Base-by-base conservation (phyloP, 37 sponge, comb jelly and placozoan species). In the Halichondria panicea region DNA sequence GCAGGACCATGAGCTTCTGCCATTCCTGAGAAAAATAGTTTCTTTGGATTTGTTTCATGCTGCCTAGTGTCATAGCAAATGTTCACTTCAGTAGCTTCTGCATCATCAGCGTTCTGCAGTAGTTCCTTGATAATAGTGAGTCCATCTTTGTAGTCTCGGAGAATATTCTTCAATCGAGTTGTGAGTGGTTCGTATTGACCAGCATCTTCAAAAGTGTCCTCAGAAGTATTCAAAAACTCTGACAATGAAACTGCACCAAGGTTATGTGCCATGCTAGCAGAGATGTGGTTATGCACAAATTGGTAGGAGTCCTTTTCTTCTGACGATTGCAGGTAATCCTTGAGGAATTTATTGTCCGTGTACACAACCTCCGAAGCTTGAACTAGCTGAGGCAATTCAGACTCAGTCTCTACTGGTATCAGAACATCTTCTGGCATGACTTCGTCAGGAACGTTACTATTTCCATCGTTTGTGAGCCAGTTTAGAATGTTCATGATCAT, bases 91-190 rank as follows among this genome's bases (percentile, higher is more conserved):
- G 87, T 86, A 13, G 91, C 91, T 28, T 61, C 87, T 59, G 91
- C 91, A 86, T 91, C 91, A 81, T 91, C 91, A 56, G 91, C 91
- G 86, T 91, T 91, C 59, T 91, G 91, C 30, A 91, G 71, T 30
- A 91, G 55, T 64, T 91, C 91, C 48, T 91, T 85, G 36, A 86
- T 50, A 32, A 91, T 86, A 15, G 80, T 83, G 32, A 86, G 54
- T 6, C 87, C 87, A 74, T 85, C 91, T 67, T 85, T 85, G 60
- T 91, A 91, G 38, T 91, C 87, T 59, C 44, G 60, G 39, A 91
- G 72, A 42, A 91, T 91, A 33, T 86, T 85, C 42, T 65, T 86
- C 48, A 91, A 50, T 55, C 91, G 61, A n/a, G 57, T 28, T n/a
- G 73, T 77, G 5, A 91, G 78, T 24, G 82, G 81, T 45, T 91